Percentiles rank a stretch among this genome's conserved stretches.
Conservation (phyloP, 2,113 vertebrate species). For the Takifugu flavidus region DNA sequence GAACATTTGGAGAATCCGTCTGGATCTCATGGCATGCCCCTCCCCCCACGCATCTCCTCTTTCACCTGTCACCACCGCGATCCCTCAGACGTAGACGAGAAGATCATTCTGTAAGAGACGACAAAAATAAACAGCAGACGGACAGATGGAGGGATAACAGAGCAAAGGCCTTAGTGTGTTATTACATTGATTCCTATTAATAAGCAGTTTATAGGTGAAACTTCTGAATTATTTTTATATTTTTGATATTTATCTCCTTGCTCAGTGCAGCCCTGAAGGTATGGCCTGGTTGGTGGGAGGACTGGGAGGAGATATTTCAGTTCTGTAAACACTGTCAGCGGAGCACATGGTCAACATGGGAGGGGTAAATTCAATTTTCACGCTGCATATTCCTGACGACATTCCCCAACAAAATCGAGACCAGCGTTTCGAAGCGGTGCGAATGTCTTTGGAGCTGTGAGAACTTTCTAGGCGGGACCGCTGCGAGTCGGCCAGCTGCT, state of each 20-base stretch:
- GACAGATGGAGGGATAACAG: too few relatives aligned
- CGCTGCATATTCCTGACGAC: too few relatives aligned
- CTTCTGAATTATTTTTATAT: too few relatives aligned
- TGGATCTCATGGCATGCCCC: slow-evolving; percentile 19
- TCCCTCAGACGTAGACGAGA: slow-evolving; percentile 20
- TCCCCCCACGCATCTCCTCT: slow-evolving; percentile 18
- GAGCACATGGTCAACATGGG: slow-evolving; percentile 12
- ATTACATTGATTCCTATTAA: too few relatives aligned
- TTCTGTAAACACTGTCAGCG: slow-evolving; percentile 11
- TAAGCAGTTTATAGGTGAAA: too few relatives aligned
- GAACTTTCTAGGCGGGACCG: slow-evolving; percentile 10
- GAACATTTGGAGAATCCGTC: neutral
- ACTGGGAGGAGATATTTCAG: neutral
- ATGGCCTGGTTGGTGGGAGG: neutral
- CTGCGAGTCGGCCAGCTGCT: slow-evolving; percentile 17
- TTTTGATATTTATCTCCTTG: too few relatives aligned
- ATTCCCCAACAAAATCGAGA: too few relatives aligned
- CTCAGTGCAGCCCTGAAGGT: too few relatives aligned
- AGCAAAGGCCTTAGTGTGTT: too few relatives aligned
- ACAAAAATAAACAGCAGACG: too few relatives aligned
- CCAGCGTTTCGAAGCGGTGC: neutral
- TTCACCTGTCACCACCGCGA: slow-evolving; percentile 38
- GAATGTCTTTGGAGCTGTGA: slow-evolving; percentile 2
- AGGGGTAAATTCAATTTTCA: slow-evolving; percentile 6
- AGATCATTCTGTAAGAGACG: neutral